Evolutionary conservation across 2,888 invertebrate genomes (phyloP), one percentile per base, ranked within the genome.

Genomic region (Eremobia ochroleuca): DNA sequence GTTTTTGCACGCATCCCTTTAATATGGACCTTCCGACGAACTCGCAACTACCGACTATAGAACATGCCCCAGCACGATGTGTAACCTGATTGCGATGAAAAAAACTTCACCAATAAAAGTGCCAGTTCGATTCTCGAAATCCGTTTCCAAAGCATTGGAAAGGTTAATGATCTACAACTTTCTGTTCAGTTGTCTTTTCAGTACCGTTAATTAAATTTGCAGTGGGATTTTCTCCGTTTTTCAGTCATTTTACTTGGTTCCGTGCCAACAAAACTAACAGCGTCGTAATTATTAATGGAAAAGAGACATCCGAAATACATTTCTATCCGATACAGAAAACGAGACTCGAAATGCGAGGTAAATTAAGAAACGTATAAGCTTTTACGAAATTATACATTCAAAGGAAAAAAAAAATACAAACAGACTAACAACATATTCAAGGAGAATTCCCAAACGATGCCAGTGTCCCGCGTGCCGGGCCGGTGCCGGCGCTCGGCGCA

Each of bases 1-100:
- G 92, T 94, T 95, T 94, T 94, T 94, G 91, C 92, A 90, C 92
- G 91, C 93, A 92, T 92, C 92, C 92, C 92, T 89, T 91, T 91
- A 90, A 91, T 91, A 91, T 89, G 90, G 87, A 85, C 88, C 88
- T 88, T 85, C 87, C 83, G 86, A 86, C 86, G 72, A 83, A 83
- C 85, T 88, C 79, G 73, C 88, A 76, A 87, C 85, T 87, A 71
- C 81, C 81, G 75, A 85, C 86, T 83, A 86, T 90, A 90, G 90
- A 90, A 91, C 90, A 90, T 83, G 86, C 84, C 85, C 81, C 76
- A 83, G 78, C 83, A 76, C 73, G 81, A 81, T 75, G 80, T 78
- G 86, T 79, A 87, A 84, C 88, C 84, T 87, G 88, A 88, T 89
- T 88, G 87, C 85, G 72, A 87, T 85, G 85, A 81, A 88, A 89